A percentile compares a stretch with the other conserved stretches of the same genome.
phyloP scores from a whole-genome alignment of 2,888 invertebrate species.

The Cremastobaeus sp. region DNA sequence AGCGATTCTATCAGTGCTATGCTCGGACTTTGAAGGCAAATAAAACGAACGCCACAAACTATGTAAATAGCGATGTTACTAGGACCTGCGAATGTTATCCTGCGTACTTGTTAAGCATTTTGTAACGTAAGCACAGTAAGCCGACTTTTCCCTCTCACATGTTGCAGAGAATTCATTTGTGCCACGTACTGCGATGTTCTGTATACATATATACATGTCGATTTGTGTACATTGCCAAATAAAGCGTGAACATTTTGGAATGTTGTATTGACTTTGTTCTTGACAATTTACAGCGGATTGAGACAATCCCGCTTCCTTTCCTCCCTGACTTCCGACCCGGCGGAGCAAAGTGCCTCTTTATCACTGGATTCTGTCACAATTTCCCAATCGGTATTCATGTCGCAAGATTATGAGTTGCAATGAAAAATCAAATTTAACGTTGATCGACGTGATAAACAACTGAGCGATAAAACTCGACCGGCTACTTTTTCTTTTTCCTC shows the following conservation, averaged over 20 bases:
- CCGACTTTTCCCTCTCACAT: slow-evolving; percentile 3
- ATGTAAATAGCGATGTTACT: slow-evolving; percentile 73
- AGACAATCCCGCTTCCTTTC: slow-evolving; percentile 19
- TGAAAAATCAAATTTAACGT: too few relatives aligned
- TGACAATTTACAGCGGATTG: slow-evolving; percentile 27
- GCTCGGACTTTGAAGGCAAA: slow-evolving; percentile 9
- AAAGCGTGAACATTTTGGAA: slow-evolving; percentile 51
- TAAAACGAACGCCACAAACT: slow-evolving; percentile 58
- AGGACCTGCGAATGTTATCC: slow-evolving; percentile 61
- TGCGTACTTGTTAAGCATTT: slow-evolving; percentile 63
- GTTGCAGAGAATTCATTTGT: slow-evolving; percentile 46
- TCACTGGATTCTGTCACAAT: too few relatives aligned
- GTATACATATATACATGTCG: slow-evolving; percentile 35
- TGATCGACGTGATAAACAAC: slow-evolving; percentile 23
- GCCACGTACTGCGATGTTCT: slow-evolving; percentile 39
- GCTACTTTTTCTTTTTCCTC: slow-evolving; percentile 13
- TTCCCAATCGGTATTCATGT: too few relatives aligned
- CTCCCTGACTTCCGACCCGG: slow-evolving; percentile 5
- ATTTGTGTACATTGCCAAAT: slow-evolving; percentile 53
- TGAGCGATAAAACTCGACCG: slow-evolving; percentile 3
- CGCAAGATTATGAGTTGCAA: too few relatives aligned
- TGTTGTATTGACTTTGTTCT: slow-evolving; percentile 32
- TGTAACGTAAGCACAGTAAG: slow-evolving; percentile 24
- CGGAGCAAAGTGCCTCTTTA: not conserved
- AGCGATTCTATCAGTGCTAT: too few relatives aligned